These are phyloP conservation scores for Anomalospiza imberbis DNA, from an alignment of 2,797 vertebrate species.

Conservation along the genomic window DNA sequence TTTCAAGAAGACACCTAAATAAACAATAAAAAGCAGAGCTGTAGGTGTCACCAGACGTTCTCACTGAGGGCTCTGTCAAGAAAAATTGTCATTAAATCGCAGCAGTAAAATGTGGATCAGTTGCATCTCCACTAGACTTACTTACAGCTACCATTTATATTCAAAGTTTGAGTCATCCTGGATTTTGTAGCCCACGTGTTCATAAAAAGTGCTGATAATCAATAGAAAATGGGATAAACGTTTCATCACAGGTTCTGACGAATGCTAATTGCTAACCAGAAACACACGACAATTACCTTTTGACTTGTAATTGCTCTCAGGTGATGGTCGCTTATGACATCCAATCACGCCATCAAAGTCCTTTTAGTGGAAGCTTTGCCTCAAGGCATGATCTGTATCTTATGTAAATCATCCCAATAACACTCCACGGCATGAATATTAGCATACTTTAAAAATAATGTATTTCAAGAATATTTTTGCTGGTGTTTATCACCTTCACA, in stretches of 20 bases:
- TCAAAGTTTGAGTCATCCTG: background rate
- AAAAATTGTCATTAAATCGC: background rate
- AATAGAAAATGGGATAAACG: background rate
- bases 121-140: background rate
- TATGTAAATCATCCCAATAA: background rate
- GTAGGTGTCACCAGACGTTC: background rate
- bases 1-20: background rate
- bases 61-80: background rate
- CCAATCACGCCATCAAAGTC: background rate
- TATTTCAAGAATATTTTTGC: background rate
- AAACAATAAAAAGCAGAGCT: background rate
- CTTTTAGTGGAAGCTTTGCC: background rate
- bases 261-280: constrained; percentile 1
- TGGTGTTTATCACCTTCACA: background rate
- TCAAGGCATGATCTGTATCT: background rate
- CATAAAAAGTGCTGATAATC: background rate
- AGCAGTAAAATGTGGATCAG: background rate
- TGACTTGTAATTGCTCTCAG: background rate
- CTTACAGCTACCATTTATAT: background rate
- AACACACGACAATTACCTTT: background rate
- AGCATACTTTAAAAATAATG: background rate
- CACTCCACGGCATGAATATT: rapidly evolving
- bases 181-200: background rate
- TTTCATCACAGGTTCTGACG: background rate
- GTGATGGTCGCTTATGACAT: background rate